Evolutionary conservation across 2,888 invertebrate genomes (phyloP), one percentile per base, ranked within the genome.

Genomic region (Coronaproctus castanopsis): DNA sequence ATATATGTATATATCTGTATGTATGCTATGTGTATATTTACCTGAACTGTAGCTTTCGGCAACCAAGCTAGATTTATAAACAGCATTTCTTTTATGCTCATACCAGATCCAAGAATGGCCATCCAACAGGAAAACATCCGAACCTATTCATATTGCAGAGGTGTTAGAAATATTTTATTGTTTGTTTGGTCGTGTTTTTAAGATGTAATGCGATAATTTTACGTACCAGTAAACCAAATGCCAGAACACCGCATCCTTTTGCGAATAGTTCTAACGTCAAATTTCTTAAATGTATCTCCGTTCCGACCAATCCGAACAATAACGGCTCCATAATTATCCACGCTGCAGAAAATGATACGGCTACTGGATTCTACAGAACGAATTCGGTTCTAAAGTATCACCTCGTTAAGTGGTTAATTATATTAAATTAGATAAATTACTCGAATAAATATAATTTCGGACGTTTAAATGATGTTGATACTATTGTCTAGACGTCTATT

Each of bases 41-140:
- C 85, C 78, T 85, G 85, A 55, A 86, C 80, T 57, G 85, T 85
- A 63, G 85, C 86, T 71, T 87, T 87, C n/a, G 87, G 83, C 58
- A 85, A 72, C 80, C 85, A 84, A 55, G 83, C 79, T 62, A 85
- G 68, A 24, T 84, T 79, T 61, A 86, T 77, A 68, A 86, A 87
- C 58, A 82, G 67, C 66, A 78, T 77, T 72, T 87, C 86, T 67
- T 78, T 81, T 66, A 75, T 68, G 66, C 75, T 78, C 63, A 83
- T 72, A 60, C 74, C 72, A 61, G 77, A 75, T 63, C 78, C 76
- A 64, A 71, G 70, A 61, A 76, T 72, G 57, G 74, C 73, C 61
- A 72, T 67, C 66, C 74, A 74, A 62, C 76, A 74, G 58, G 73
- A 71, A 21, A 69, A 64, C 61, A 77, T 70, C 59, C 80, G 74